Evolutionary conservation across 1,140 invertebrate genomes (phyloP), one percentile per base, ranked within the genome.

Genomic region (Apis florea): DNA sequence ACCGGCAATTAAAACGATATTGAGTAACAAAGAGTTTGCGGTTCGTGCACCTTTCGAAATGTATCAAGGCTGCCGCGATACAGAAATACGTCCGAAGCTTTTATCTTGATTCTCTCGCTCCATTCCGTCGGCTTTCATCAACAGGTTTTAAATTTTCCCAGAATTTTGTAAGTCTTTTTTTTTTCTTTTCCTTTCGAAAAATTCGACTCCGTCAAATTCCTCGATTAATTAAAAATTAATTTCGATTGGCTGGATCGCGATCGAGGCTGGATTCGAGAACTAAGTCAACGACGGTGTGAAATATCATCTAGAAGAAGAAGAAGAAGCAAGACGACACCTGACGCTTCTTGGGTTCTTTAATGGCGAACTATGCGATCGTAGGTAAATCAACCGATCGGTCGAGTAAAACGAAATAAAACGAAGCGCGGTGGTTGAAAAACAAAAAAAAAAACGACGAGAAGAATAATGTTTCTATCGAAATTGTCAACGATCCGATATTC

Each of bases 91-190:
- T 24, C 17, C 21, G 9, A 53, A 19, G 49, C 51, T 21, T 10
- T 85, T 87, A 87, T 87, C 85, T 87, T 83, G 31, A 86, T 87
- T 84, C 40, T 53, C 1, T 1, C 40, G 51, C 15, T 40, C 26
- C 21, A 74, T 73, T n/a, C 31, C 40, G 15, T 59, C 21, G 17
- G 13, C 31, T n/a, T 47, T 53, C 40, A 53, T n/a, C 21, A 12
- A 63, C 12, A n/a, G n/a, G 51, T 12, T 53, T 53, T 0, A 53
- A 53, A 53, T 53, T 53, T 53, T 5, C 51, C 51, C 1, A 15
- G 4, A 4, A 53, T 53, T 15, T 12, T 15, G 0, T 12, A 15
- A 2, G 12, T 53, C 9, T 40, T 31, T 31, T 31, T 4, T 31
- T 31, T 40, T 40, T 40, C 31, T 40, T 6, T 6, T 40, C 4